Percentiles rank a stretch among this genome's conserved stretches.
These are phyloP conservation scores for Andrena dorsata DNA, from an alignment of 2,888 invertebrate species.

Conservation along the genomic window DNA sequence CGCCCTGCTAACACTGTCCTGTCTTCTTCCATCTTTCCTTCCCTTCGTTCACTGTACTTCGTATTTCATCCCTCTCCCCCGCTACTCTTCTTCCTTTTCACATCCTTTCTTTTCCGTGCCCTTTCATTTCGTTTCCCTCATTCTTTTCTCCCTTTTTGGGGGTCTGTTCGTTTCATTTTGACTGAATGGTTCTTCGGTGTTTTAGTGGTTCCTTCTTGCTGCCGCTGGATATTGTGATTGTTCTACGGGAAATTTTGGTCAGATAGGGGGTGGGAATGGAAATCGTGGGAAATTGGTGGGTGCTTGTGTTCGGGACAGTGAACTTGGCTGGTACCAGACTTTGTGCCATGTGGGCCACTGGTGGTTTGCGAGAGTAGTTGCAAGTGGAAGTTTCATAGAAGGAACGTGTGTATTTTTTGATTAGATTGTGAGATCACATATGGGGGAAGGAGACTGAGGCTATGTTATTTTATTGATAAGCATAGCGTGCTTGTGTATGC, in stretches of 20 bases:
- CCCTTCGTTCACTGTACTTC: not conserved
- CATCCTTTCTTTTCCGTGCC: constrained; percentile 1
- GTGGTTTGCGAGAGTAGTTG: not conserved
- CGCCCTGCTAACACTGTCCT: constrained; percentile 34
- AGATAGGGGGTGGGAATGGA: not conserved
- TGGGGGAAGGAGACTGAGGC: no score
- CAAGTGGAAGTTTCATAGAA: no score
- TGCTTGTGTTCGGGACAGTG: not conserved
- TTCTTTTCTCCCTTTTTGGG: not conserved
- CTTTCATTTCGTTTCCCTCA: not conserved
- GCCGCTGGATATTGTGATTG: constrained; percentile 16
- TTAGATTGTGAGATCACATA: no score
- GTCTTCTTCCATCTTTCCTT: not conserved
- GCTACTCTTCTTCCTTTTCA: not conserved
- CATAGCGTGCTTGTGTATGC: no score
- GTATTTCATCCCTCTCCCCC: not conserved
- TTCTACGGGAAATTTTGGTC: constrained; percentile 25
- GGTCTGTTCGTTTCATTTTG: not conserved
- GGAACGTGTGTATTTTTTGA: no score
- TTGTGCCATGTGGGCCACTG: not conserved
- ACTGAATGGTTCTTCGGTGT: not conserved
- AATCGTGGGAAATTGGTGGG: constrained; percentile 23
- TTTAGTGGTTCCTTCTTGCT: not conserved
- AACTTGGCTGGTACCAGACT: constrained; percentile 11
- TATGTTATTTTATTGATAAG: no score